Evolutionary conservation across 2,113 vertebrate genomes (phyloP).

Genomic region (Planiliza haematocheilus): DNA sequence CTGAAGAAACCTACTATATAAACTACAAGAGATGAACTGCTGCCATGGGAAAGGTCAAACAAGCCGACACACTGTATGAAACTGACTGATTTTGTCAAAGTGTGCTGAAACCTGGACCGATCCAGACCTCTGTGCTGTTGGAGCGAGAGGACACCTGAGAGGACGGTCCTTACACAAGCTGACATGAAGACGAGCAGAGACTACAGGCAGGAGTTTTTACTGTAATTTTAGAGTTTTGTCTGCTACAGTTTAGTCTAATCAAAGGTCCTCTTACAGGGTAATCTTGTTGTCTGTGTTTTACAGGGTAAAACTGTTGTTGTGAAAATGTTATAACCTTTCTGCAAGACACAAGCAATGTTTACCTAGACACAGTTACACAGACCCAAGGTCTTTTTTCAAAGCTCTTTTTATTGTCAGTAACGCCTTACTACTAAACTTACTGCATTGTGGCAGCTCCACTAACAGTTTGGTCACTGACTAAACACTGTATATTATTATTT

Average conservation of each 20-base stretch:
- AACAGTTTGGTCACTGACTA: neutral
- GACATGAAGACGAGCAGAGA: neutral
- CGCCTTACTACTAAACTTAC: constrained; percentile 5
- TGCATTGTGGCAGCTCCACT: constrained; percentile 42
- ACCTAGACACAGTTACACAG: constrained; percentile 40
- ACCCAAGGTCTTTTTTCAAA: neutral
- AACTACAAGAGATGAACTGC: constrained; percentile 10
- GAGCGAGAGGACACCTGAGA: neutral
- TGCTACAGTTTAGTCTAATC: neutral
- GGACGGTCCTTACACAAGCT: neutral
- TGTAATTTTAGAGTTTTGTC: neutral
- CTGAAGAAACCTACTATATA: neutral
- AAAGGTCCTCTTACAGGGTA: constrained; percentile 33
- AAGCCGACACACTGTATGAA: neutral
- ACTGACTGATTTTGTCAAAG: neutral
- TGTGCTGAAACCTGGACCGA: constrained; percentile 1
- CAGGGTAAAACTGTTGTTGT: constrained; percentile 50
- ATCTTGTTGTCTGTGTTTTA: constrained; percentile 48
- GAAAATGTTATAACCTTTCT: neutral
- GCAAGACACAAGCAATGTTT: constrained; percentile 26
- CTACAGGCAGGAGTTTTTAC: constrained; percentile 1
- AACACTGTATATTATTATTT: neutral
- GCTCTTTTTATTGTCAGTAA: neutral
- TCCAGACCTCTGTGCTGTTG: constrained; percentile 20
- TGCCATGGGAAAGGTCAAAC: constrained; percentile 15